Evolutionary conservation across 1,140 invertebrate species (phyloP).

Genomic region (Orchesella cincta): DNA sequence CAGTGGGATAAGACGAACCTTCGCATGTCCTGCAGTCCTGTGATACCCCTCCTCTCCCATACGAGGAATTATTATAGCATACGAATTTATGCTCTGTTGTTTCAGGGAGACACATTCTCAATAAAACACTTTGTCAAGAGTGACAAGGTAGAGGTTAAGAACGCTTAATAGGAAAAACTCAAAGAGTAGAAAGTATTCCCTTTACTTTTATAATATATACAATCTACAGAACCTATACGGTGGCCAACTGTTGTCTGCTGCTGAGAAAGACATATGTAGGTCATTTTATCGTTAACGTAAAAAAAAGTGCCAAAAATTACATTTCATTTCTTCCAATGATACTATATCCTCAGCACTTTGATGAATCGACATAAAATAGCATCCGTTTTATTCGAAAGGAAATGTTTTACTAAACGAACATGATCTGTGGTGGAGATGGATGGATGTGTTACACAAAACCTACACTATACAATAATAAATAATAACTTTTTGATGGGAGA

Average conservation of each 20-base stretch:
- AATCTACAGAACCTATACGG: background rate
- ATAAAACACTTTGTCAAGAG: background rate
- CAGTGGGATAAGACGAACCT: background rate
- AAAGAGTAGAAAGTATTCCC: background rate
- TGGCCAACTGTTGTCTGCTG: constrained; percentile 5
- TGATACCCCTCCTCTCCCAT: background rate
- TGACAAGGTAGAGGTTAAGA: background rate
- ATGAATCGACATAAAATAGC: background rate
- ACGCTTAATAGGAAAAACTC: background rate
- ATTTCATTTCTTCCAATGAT: background rate
- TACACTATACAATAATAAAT: background rate
- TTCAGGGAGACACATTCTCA: background rate
- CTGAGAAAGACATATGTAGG: constrained; percentile 2
- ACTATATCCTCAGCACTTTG: background rate
- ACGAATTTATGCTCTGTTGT: too few relatives aligned
- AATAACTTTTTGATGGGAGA: background rate
- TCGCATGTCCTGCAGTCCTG: background rate
- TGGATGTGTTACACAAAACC: background rate
- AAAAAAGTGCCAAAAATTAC: background rate
- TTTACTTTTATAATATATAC: background rate
- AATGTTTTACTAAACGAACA: background rate
- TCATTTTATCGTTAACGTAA: background rate
- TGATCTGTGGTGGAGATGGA: background rate
- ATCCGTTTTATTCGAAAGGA: background rate
- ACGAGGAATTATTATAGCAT: too few relatives aligned